Conservation (phyloP, 2,888 invertebrate genomes). For the Euplagia quadripunctaria region DNA sequence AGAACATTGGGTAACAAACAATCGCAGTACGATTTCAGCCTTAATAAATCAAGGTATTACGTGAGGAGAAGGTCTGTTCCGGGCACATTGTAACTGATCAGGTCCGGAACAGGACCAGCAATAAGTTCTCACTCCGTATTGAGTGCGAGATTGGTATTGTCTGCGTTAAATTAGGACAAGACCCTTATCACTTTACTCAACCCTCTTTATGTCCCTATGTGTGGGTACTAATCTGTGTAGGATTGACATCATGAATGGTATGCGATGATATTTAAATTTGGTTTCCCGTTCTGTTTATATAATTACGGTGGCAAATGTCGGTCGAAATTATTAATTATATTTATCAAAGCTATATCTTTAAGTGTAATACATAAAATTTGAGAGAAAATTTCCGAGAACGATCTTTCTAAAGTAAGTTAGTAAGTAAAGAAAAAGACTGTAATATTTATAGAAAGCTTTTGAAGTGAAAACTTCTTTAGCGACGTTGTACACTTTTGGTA, state of each 20-base stretch:
- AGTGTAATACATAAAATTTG: background rate
- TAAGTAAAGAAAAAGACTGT: no score
- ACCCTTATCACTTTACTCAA: slow-evolving; percentile 15
- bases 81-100: slow-evolving; percentile 10
- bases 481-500: no score
- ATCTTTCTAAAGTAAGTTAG: no score
- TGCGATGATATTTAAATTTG: background rate
- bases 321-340: background rate
- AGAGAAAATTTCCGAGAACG: no score
- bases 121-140: slow-evolving; percentile 14
- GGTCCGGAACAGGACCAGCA: slow-evolving; percentile 1
- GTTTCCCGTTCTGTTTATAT: background rate
- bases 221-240: background rate
- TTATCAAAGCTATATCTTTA: background rate
- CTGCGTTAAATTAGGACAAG: slow-evolving; percentile 9
- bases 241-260: background rate
- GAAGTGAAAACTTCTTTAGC: no score
- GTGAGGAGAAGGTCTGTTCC: background rate
- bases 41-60: slow-evolving; percentile 1
- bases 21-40: background rate
- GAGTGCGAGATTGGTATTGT: slow-evolving; percentile 15
- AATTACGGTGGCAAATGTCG: background rate
- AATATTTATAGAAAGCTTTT: no score
- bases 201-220: background rate
- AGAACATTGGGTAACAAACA: background rate